Percentiles rank a stretch among this genome's conserved stretches.
Conservation (phyloP, 2,113 vertebrate species). For the Trematomus loennbergii region DNA sequence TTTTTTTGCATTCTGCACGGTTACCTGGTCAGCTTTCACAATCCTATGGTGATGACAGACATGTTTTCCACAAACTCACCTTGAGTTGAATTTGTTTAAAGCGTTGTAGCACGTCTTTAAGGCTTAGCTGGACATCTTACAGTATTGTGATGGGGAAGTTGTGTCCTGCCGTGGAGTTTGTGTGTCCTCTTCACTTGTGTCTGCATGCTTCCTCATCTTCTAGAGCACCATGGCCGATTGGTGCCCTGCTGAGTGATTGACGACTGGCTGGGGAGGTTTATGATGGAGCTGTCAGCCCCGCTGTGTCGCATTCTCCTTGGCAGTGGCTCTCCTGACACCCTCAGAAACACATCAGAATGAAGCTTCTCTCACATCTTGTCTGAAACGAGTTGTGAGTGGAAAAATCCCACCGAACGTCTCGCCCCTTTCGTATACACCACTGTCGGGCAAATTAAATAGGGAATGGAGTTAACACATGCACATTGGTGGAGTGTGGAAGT, state of each 20-base stretch:
- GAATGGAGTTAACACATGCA: slow-evolving; percentile 13
- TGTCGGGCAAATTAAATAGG: slow-evolving; percentile 33
- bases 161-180: slow-evolving; percentile 46
- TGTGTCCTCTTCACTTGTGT: slow-evolving; percentile 13
- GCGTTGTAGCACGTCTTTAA: slow-evolving; percentile 51
- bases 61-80: slow-evolving; percentile 28
- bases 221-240: slow-evolving; percentile 46
- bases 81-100: slow-evolving; percentile 55
- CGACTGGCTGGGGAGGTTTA: slow-evolving; percentile 72
- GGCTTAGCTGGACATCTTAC: slow-evolving; percentile 57
- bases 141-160: slow-evolving; percentile 39
- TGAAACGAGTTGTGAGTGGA: slow-evolving; percentile 60
- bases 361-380: slow-evolving; percentile 58
- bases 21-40: slow-evolving; percentile 5
- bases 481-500: slow-evolving; percentile 14
- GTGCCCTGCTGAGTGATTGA: slow-evolving; percentile 77
- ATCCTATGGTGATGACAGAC: not conserved
- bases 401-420: slow-evolving; percentile 25
- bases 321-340: slow-evolving; percentile 68
- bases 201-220: slow-evolving; percentile 52
- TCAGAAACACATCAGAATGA: slow-evolving; percentile 66
- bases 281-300: slow-evolving; percentile 78
- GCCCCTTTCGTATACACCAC: slow-evolving; percentile 18
- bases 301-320: slow-evolving; percentile 69
- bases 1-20: not conserved